phyloP scores from a whole-genome alignment of 1,140 invertebrate genomes.

The Drosophila yakuba region DNA sequence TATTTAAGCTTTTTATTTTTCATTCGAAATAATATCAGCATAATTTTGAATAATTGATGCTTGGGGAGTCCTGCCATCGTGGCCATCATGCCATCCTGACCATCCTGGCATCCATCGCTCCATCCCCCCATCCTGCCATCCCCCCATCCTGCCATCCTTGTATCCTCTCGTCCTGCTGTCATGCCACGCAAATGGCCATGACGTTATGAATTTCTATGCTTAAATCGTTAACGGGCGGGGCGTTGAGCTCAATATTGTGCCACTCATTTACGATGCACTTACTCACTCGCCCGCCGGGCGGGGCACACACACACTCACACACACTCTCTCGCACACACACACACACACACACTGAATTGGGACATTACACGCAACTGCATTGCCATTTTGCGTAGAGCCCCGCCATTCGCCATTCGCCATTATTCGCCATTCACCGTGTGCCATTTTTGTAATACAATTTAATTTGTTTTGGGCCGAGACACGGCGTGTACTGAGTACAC shows the following conservation, averaged over 20 bases:
- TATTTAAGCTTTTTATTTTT: constrained; percentile 7
- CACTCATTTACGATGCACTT: constrained; percentile 34
- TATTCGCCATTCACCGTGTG: constrained; percentile 16
- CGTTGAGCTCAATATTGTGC: constrained; percentile 26
- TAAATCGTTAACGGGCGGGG: constrained; percentile 9
- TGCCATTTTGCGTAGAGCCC: constrained; percentile 31
- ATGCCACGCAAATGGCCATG: constrained; percentile 13
- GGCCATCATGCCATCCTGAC: no score
- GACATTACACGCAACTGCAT: constrained; percentile 57
- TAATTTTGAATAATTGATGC: constrained; percentile 16
- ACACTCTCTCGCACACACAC: no score
- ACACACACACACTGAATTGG: background rate
- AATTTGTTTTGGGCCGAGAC: constrained; percentile 57
- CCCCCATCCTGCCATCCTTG: background rate
- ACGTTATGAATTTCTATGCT: constrained; percentile 26
- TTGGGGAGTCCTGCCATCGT: background rate
- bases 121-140: background rate
- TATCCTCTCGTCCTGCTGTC: background rate
- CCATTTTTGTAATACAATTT: constrained; percentile 65
- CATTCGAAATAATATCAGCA: constrained; percentile 13
- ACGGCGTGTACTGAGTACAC: constrained; percentile 30
- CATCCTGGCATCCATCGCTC: background rate
- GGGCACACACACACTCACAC: background rate
- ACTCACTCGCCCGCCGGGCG: constrained; percentile 32
- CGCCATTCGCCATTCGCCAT: constrained; percentile 11